Conservation (phyloP, 2,797 vertebrate species). For the Dromococcyx pavoninus region DNA sequence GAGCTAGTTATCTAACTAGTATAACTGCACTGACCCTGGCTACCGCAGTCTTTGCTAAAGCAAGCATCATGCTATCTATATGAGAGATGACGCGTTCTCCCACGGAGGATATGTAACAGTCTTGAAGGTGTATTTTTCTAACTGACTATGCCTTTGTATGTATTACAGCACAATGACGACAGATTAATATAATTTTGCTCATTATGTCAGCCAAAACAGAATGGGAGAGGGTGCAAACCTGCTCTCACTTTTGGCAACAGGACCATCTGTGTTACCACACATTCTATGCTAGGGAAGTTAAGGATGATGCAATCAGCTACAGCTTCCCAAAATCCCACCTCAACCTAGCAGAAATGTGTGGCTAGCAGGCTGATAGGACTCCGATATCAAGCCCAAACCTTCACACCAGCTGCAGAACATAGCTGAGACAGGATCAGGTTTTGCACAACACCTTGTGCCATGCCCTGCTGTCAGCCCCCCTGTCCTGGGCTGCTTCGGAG, state of each 20-base stretch:
- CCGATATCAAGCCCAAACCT: background rate
- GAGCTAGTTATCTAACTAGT: background rate
- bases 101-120: background rate
- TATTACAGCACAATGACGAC: background rate
- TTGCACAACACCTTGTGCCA: fast-evolving
- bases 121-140: background rate
- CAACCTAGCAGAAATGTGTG: background rate
- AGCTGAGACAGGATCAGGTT: background rate
- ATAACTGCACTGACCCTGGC: background rate
- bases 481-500: background rate
- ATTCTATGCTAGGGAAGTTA: background rate
- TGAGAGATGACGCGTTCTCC: background rate
- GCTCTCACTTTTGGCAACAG: background rate
- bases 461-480: fast-evolving
- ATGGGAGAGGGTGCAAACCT: background rate
- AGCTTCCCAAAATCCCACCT: background rate
- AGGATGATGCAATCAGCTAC: background rate
- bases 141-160: background rate
- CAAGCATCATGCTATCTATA: background rate
- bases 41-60: background rate
- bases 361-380: background rate
- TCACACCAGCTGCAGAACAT: background rate
- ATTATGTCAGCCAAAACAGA: background rate
- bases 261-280: fast-evolving
- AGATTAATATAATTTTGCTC: background rate